Conservation (phyloP, 2,888 invertebrate genomes). For the Chesias legatella region DNA sequence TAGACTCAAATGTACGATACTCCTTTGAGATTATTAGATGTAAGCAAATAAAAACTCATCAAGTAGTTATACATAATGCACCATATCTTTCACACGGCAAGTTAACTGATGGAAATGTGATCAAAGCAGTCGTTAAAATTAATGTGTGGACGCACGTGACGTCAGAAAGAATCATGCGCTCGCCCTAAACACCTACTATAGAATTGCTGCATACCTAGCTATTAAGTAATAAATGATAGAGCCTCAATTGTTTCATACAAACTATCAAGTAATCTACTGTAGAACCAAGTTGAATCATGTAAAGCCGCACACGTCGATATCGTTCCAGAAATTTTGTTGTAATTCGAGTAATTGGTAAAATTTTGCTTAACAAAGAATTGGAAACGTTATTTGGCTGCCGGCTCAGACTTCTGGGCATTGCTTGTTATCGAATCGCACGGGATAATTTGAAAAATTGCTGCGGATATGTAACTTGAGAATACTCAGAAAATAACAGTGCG, state of each 20-base stretch:
- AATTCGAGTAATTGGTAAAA: slow-evolving; percentile 6
- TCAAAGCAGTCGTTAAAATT: slow-evolving; percentile 25
- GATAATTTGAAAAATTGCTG: slow-evolving; percentile 7
- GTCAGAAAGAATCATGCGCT: slow-evolving; percentile 24
- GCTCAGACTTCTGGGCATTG: slow-evolving; percentile 5
- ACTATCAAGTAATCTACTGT: not conserved
- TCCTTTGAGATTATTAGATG: no score
- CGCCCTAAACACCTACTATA: not conserved
- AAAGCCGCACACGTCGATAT: slow-evolving; percentile 9
- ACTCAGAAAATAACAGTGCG: no score
- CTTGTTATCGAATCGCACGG: slow-evolving; percentile 10
- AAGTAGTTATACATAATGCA: no score
- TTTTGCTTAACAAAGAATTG: slow-evolving; percentile 10
- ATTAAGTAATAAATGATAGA: no score
- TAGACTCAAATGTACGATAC: no score
- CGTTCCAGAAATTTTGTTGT: slow-evolving; percentile 12
- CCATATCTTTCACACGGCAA: slow-evolving; percentile 15
- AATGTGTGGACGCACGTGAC: slow-evolving; percentile 25
- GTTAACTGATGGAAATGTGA: slow-evolving; percentile 36
- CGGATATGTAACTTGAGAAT: slow-evolving; percentile 1
- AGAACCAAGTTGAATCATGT: not conserved
- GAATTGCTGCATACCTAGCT: no score
- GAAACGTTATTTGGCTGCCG: slow-evolving; percentile 7
- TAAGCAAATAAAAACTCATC: no score
- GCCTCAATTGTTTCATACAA: not conserved